Percentiles rank a stretch among this genome's conserved stretches.
Conservation (phyloP, 2,797 vertebrate genomes). For the Phrynocephalus vlangalii region DNA sequence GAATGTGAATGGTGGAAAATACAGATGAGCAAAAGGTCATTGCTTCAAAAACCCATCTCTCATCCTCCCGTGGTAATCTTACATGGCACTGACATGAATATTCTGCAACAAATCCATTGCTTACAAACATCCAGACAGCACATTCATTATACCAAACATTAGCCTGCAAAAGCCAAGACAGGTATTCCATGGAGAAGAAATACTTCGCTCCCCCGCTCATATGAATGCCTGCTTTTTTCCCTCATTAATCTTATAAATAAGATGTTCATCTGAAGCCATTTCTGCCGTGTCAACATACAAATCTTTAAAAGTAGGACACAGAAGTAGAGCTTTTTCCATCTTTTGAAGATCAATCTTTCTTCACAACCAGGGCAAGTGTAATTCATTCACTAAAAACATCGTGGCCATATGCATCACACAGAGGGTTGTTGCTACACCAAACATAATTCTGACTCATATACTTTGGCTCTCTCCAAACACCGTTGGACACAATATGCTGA, state of each 20-base stretch:
- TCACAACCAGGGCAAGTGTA: slow-evolving; percentile 9
- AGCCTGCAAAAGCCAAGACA: slow-evolving; percentile 34
- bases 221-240: not conserved
- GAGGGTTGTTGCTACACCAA: not conserved
- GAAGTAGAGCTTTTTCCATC: slow-evolving; percentile 14
- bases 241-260: slow-evolving; percentile 32
- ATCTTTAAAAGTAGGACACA: slow-evolving; percentile 40
- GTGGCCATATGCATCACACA: not conserved
- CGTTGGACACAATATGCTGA: not conserved
- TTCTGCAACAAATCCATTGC: slow-evolving; percentile 41
- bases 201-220: slow-evolving; percentile 15
- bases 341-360: slow-evolving; percentile 9
- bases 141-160: slow-evolving; percentile 28
- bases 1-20: not conserved
- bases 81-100: slow-evolving; percentile 1
- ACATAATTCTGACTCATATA: slow-evolving; percentile 10
- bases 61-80: not conserved
- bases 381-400: slow-evolving; percentile 17
- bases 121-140: slow-evolving; percentile 45
- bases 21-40: slow-evolving; percentile 32
- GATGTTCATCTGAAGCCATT: slow-evolving; percentile 25
- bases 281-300: slow-evolving; percentile 12
- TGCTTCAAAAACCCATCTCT: slow-evolving; percentile 11
- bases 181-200: not conserved
- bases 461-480: not conserved